Base-by-base conservation (phyloP, 2,888 invertebrate genomes). In the Lepidonotus clava region DNA sequence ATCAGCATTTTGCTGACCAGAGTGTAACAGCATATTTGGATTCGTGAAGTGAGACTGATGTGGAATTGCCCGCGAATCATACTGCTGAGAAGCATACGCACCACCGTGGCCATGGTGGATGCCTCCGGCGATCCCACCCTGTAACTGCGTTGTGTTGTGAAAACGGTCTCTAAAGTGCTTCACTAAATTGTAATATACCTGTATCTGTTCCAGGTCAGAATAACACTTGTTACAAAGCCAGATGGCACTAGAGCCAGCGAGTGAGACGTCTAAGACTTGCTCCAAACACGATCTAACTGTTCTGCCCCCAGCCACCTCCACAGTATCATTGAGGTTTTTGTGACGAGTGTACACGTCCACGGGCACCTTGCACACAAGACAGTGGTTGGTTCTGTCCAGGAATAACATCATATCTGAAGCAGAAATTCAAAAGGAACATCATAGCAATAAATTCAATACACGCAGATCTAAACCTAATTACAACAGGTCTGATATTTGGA, bases 211-310 rank as follows among this genome's bases (percentile, higher is more conserved):
- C 28, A 80, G 46, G 46, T 80, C 80, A 24, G 46, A 41, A 46
- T 46, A 80, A 24, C 80, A 80, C 51, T 80, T 80, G 46, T 51
- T 80, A 28, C 80, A 80, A 1, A 80, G 41, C 46, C 41, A 80
- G 51, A 41, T 46, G 24, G 41, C 28, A 28, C 8, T 46, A 34
- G 51, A 28, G 34, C 46, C 24, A 5, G 41, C 51, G 2, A 80
- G 28, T 11, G 41, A 46, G 24, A 51, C 51, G 32, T 80, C 80
- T 5, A 80, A 28, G 24, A 80, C 80, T 28, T 51, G 41, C 41
- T 80, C 28, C 14, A 80, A 32, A 21, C 80, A 80, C 8, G 51
- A 80, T 1, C 51, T 24, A 8, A 80, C 46, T 14, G 80, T 80
- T 6, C 80, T 41, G 24, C 80, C 46, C 5, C 51, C 46, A 24